Percentiles rank a stretch among this genome's conserved stretches.
phyloP scores from a whole-genome alignment of 2,888 invertebrate genomes.

The Encarsia formosa region DNA sequence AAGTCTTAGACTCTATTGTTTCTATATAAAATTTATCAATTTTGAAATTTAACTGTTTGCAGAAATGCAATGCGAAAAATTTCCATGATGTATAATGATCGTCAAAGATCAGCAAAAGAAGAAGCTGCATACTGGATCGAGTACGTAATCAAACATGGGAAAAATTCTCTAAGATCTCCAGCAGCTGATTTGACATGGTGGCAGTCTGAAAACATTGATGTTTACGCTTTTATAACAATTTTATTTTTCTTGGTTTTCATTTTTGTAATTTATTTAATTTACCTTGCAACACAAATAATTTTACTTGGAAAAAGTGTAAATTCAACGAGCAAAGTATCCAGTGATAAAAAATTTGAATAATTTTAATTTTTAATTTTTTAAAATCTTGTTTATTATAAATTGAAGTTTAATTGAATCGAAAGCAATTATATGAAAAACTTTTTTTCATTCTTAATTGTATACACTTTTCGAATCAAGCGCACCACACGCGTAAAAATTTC shows the following conservation, averaged over 20 bases:
- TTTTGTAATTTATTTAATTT: neutral
- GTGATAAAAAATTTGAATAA: too few species aligned
- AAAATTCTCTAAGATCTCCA: conserved; percentile 1
- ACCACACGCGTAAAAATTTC: too few species aligned
- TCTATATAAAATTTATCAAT: neutral
- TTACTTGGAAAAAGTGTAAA: too few species aligned
- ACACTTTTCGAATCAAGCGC: too few species aligned
- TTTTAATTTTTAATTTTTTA: too few species aligned
- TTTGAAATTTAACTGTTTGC: neutral
- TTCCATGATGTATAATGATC: conserved; percentile 3
- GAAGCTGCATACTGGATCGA: conserved; percentile 54
- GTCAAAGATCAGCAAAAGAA: conserved; percentile 44
- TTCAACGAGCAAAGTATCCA: too few species aligned
- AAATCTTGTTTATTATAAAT: too few species aligned
- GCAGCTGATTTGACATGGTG: conserved; percentile 5
- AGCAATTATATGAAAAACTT: too few species aligned
- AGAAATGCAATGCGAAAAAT: neutral
- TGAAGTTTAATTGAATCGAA: too few species aligned
- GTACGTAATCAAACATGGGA: conserved; percentile 5
- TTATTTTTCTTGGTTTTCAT: neutral
- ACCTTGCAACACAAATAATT: too few species aligned
- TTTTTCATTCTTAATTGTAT: too few species aligned
- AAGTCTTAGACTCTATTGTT: too few species aligned
- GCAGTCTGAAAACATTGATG: conserved; percentile 2
- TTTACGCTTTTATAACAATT: neutral